A percentile compares a stretch with the other conserved stretches of the same genome.
Conservation (phyloP, 2,888 invertebrate genomes). For the Philonicus albiceps region DNA sequence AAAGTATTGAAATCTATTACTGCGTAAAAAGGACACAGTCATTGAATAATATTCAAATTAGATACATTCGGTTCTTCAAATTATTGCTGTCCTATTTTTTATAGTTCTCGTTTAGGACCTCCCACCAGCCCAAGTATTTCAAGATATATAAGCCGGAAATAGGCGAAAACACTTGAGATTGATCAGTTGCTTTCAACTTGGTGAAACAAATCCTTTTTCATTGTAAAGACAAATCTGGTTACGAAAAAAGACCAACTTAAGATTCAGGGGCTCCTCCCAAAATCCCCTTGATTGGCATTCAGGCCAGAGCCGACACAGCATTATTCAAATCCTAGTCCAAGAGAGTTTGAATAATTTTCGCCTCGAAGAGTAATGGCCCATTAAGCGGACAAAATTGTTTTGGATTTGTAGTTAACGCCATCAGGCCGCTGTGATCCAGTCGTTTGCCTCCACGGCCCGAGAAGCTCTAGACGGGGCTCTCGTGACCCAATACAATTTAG, state of each 20-base stretch:
- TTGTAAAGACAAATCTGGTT: neutral
- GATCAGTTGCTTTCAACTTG: neutral
- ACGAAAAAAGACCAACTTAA: neutral
- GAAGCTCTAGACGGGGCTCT: neutral
- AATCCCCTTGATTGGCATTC: neutral
- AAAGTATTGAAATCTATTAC: neutral
- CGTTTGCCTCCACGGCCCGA: neutral
- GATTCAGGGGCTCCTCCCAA: neutral
- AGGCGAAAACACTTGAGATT: neutral
- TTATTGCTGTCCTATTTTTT: neutral
- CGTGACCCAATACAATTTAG: constrained; percentile 30
- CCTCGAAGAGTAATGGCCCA: neutral
- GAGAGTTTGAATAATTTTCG: neutral
- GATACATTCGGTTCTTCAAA: neutral
- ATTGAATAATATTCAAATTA: neutral
- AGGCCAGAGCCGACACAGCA: neutral
- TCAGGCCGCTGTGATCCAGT: neutral
- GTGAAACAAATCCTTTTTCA: neutral
- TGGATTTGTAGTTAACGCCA: neutral
- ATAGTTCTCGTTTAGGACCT: neutral
- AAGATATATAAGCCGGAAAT: neutral
- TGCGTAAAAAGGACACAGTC: neutral
- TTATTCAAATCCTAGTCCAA: neutral
- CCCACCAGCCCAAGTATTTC: neutral
- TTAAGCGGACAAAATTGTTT: neutral